Evolutionary conservation across 2,797 vertebrate genomes (phyloP).

Genomic region (Lerista edwardsae): DNA sequence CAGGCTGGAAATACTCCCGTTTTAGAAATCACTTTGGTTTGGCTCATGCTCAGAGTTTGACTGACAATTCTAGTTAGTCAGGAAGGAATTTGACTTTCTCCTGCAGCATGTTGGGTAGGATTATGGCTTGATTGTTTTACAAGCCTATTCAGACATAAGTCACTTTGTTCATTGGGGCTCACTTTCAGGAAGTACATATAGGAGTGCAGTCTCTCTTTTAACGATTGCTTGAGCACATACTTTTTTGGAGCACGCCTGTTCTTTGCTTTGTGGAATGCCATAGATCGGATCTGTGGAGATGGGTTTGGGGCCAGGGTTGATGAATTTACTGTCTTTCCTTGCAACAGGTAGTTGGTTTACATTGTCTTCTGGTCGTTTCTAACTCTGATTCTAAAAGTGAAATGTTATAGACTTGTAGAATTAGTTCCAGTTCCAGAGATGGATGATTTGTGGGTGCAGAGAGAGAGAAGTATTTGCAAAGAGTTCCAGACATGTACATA

Average conservation of each 20-base stretch:
- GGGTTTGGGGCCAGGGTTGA: neutral
- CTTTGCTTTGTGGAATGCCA: too few species aligned
- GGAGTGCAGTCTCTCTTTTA: too few species aligned
- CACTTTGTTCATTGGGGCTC: too few species aligned
- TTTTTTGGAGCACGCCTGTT: neutral
- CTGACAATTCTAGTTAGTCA: neutral
- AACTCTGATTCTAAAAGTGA: neutral
- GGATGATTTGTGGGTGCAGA: neutral
- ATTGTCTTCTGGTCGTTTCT: neutral
- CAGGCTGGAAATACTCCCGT: neutral
- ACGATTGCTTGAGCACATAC: too few species aligned
- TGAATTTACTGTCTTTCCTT: neutral
- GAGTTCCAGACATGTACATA: neutral
- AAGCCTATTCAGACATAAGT: too few species aligned
- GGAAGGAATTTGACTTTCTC: neutral
- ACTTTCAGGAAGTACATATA: too few species aligned
- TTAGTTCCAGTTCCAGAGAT: neutral
- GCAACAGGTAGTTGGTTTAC: neutral
- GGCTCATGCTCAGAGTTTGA: neutral
- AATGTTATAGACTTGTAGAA: neutral
- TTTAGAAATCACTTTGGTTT: neutral
- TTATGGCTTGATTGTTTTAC: too few species aligned
- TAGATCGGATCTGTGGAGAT: neutral
- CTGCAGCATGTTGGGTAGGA: neutral
- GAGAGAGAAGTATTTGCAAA: neutral